Base-by-base conservation (phyloP, 1,140 invertebrate genomes). In the Sarcophaga bullata region DNA sequence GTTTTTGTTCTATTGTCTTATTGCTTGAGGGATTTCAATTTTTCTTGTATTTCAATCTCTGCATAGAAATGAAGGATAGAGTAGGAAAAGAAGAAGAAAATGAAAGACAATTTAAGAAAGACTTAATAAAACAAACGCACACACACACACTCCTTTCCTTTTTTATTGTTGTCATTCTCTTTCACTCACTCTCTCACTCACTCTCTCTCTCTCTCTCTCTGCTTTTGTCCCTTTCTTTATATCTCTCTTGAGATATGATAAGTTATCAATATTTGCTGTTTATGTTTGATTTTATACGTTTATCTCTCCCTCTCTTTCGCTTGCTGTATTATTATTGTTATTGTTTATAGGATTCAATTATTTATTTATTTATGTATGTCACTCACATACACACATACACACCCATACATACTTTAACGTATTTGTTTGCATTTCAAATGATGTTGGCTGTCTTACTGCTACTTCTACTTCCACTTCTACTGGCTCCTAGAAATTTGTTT, bases 341-440 rank as follows among this genome's bases (percentile, higher is more conserved):
- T 54, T 58, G 54, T n/a, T n/a, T 58, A n/a, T 58, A 58, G 17
- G 62, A 68, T 68, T 68, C 62, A 68, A 68, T 68, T 68, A 68
- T 68, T 15, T 52, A 52, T 52, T 68, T 68, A 25, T 25, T 17
- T 68, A 68, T 68, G 62, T 68, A 68, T 68, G 62, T 68, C 62
- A 58, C 54, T 58, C 54, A 68, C n/a, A 68, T 68, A 68, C 54
- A n/a, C 17, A 68, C 62, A n/a, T n/a, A n/a, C n/a, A n/a, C n/a
- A n/a, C n/a, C n/a, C n/a, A n/a, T n/a, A n/a, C n/a, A n/a, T n/a
- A 68, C n/a, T 68, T 68, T n/a, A n/a, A 37, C 9, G 50, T 6
- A 52, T 52, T 52, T 9, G 50, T 52, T 52, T 52, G 6, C 50
- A 52, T 52, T 52, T 52, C 8, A 37, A 37, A 37, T 37, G 25